Percentiles rank a stretch among this genome's conserved stretches.
Evolutionary conservation across 2,888 invertebrate genomes (phyloP).

Genomic region (Tromatobia lineatoria): DNA sequence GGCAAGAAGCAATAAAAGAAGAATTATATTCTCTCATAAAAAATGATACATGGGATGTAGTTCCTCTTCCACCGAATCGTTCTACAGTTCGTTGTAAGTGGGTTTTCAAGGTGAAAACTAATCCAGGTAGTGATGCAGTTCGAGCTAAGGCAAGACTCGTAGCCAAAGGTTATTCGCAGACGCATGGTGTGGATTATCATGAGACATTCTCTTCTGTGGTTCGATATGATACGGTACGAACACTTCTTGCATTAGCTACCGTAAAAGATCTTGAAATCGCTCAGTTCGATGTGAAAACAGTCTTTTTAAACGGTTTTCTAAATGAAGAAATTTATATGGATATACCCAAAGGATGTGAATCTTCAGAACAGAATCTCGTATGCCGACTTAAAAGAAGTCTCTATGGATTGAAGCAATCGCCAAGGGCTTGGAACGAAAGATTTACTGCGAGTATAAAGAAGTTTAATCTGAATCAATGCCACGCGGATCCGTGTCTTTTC

Average conservation of each 20-base stretch:
- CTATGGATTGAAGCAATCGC: neutral
- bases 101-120: slow-evolving; percentile 28
- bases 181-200: neutral
- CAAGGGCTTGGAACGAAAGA: neutral
- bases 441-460: neutral
- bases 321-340: neutral
- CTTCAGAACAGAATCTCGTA: neutral
- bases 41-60: slow-evolving; percentile 35
- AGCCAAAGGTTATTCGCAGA: slow-evolving; percentile 35
- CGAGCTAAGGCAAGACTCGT: slow-evolving; percentile 33
- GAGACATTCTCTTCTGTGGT: slow-evolving; percentile 29
- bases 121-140: neutral
- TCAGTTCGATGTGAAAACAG: slow-evolving; percentile 1
- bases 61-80: neutral
- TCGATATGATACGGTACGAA: slow-evolving; percentile 8
- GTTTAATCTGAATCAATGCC: neutral
- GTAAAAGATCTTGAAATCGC: slow-evolving; percentile 10
- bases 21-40: neutral
- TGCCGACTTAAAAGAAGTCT: slow-evolving; percentile 1
- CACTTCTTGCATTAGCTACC: neutral
- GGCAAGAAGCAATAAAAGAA: slow-evolving; percentile 1
- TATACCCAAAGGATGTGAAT: neutral
- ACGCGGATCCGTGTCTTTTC: slow-evolving; percentile 4
- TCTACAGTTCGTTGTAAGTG: slow-evolving; percentile 31
- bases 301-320: neutral